phyloP scores from a whole-genome alignment of 1,140 invertebrate genomes.

The Philaenus spumarius region DNA sequence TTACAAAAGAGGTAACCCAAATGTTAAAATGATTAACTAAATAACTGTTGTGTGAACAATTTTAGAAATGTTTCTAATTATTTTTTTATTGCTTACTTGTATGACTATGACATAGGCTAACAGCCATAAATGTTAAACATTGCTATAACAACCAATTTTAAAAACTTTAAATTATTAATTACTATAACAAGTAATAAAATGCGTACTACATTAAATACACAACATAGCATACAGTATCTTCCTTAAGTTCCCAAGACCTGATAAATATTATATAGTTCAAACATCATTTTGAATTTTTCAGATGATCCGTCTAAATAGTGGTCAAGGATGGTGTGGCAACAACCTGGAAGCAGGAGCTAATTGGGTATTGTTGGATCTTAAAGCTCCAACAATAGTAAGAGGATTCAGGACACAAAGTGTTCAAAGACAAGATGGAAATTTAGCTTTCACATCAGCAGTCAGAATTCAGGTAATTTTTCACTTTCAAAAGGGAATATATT shows the following conservation, averaged over 20 bases:
- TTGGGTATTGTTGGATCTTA: slow-evolving; percentile 81
- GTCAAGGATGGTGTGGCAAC: slow-evolving; percentile 84
- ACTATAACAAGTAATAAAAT: too few species aligned
- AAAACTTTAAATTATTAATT: neutral
- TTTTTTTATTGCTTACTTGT: too few species aligned
- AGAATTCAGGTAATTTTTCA: slow-evolving; percentile 51
- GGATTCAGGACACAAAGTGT: slow-evolving; percentile 87
- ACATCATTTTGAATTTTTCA: too few species aligned
- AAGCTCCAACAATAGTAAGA: slow-evolving; percentile 82
- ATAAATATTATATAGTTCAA: too few species aligned
- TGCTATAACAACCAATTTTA: slow-evolving; percentile 5
- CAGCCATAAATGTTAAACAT: neutral
- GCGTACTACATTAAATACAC: neutral
- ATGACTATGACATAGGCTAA: too few species aligned
- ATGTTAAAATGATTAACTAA: too few species aligned
- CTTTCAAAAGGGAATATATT: neutral
- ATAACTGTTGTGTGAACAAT: too few species aligned
- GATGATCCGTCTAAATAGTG: slow-evolving; percentile 73
- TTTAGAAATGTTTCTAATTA: too few species aligned
- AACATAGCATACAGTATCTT: neutral
- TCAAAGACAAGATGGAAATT: slow-evolving; percentile 62
- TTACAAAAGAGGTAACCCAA: slow-evolving; percentile 67
- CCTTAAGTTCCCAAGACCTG: too few species aligned
- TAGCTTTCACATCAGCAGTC: slow-evolving; percentile 82
- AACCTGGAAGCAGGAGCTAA: slow-evolving; percentile 75